These are phyloP conservation scores for Sterrhoptilus dennistouni DNA, from an alignment of 2,113 vertebrate genomes.

Conservation along the genomic window DNA sequence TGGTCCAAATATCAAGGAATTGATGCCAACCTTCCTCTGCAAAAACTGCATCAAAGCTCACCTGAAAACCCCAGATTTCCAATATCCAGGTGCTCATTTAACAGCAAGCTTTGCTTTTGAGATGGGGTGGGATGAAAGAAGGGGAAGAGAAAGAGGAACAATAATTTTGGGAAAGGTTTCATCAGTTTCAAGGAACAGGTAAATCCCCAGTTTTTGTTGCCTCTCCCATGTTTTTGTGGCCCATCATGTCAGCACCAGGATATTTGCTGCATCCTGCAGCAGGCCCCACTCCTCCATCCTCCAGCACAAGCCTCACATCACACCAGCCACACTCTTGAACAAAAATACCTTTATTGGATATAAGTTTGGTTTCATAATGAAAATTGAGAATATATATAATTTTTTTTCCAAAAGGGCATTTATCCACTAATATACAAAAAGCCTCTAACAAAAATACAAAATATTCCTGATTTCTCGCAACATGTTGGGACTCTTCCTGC, in stretches of 20 bases:
- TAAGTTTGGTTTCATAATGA: background rate
- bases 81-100: background rate
- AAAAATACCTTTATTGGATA: slow-evolving; percentile 51
- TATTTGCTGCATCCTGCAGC: background rate
- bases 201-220: background rate
- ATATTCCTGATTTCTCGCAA: background rate
- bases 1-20: background rate
- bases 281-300: background rate
- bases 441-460: background rate
- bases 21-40: background rate
- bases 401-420: background rate
- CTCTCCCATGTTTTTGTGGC: background rate
- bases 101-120: background rate
- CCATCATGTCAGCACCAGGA: background rate
- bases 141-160: background rate
- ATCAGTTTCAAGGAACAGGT: background rate
- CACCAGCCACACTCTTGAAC: background rate
- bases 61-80: background rate
- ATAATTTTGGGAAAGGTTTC: background rate
- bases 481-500: background rate
- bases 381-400: background rate
- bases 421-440: slow-evolving; percentile 38
- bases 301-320: background rate
- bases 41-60: background rate
- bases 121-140: fast-evolving